Base-by-base conservation (phyloP, 2,797 vertebrate species). In the Pitangus sulphuratus region DNA sequence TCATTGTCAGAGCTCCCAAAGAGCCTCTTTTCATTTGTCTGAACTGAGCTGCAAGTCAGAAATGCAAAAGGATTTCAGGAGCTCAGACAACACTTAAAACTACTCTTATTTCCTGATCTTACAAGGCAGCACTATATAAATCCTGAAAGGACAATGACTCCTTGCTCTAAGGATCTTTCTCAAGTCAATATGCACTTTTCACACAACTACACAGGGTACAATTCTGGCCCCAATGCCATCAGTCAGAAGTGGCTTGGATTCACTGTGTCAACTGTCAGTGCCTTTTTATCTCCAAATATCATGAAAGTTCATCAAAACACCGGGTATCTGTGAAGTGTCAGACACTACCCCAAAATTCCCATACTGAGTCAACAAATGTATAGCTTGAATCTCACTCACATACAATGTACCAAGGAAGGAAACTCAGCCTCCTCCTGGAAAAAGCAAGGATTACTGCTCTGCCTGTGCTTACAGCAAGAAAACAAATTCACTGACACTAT, bases 21-120 rank as follows among this genome's bases (percentile, higher is more conserved):
- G 99, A 99, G 97, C 99, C 99, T 97, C 99, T 99, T 98, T 99
- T 99, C 98, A 98, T 99, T 97, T 99, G 99, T 94, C 99, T 99
- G 98, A 99, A 99, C 98, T 99, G 99, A 98, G 99, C 99, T 99
- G 97, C 92, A 97, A 95, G 97, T 97, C 96, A 98, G 96, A 98
- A 98, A 98, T 90, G 95, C 95, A 93, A 96, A 94, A 98, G 81
- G 69, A 91, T 85, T 96, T 97, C 91, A 97, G 93, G 84, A 78
- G 95, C 87, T 97, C 85, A 92, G 91, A 95, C 89, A 96, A 96
- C 94, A 96, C 54, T 95, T 85, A 96, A 79, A 96, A 76, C 90
- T 76, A 86, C 71, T 72, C 79, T 88, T 68, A 71, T 44, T 93
- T 93, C 82, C 78, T 87, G 31, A 93, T 56, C 70, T 76, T 82